Conservation (phyloP, 2,888 invertebrate genomes). For the Orthosia gracilis region DNA sequence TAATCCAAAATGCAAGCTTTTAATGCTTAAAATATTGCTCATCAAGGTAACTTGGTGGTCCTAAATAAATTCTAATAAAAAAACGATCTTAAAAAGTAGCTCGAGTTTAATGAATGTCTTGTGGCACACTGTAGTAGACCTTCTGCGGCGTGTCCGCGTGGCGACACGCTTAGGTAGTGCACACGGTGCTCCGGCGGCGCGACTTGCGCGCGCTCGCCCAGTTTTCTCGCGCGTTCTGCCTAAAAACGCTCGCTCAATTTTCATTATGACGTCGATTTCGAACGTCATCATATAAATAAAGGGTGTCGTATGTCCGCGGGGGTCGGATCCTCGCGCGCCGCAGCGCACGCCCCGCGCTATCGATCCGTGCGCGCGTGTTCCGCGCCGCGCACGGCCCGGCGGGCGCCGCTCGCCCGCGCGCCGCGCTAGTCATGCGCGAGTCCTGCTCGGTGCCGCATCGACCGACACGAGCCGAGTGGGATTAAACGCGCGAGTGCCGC, state of each 20-base stretch:
- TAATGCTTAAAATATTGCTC: not conserved
- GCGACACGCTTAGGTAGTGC: conserved; percentile 37
- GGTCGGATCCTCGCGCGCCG: conserved; percentile 73
- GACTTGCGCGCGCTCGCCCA: conserved; percentile 9
- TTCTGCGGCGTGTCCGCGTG: conserved; percentile 24
- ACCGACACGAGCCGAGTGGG: conserved; percentile 75
- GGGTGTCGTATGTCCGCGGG: conserved; percentile 74
- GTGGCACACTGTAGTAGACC: conserved; percentile 31
- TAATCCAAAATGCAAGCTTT: not conserved
- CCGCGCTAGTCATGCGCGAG: conserved; percentile 84
- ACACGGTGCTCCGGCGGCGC: conserved; percentile 7
- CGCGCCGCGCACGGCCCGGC: conserved; percentile 69
- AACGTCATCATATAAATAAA: conserved; percentile 83
- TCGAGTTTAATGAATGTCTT: not conserved
- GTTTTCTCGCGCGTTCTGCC: conserved; percentile 39
- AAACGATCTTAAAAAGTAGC: not conserved
- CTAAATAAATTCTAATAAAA: not conserved
- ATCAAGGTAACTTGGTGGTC: not conserved
- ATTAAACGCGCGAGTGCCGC: conserved; percentile 87
- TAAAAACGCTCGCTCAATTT: conserved; percentile 66
- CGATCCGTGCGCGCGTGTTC: conserved; percentile 73
- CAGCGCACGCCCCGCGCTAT: conserved; percentile 70
- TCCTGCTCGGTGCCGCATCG: conserved; percentile 81
- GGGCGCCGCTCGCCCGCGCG: conserved; percentile 74
- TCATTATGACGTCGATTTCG: conserved; percentile 79